These are phyloP conservation scores for Heliconius ethilla DNA, from an alignment of 2,888 invertebrate species.

Conservation along the genomic window DNA sequence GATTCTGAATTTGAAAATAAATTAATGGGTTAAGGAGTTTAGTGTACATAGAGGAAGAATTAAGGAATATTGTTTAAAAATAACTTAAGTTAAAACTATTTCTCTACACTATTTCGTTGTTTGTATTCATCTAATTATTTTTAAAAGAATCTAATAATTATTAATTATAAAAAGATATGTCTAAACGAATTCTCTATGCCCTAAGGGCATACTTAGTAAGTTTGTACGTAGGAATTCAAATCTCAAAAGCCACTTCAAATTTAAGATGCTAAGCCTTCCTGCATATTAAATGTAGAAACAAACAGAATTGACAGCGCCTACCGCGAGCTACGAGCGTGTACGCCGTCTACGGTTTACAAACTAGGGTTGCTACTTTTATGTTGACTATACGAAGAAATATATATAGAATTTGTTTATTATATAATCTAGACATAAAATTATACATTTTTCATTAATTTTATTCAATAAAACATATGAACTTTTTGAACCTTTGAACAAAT, in stretches of 20 bases:
- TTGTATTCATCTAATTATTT: background rate
- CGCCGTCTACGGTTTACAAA: slow-evolving; percentile 42
- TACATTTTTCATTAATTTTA: background rate
- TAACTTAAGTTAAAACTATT: too few species aligned
- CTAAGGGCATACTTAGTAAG: slow-evolving; percentile 8
- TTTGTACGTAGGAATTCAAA: slow-evolving; percentile 26
- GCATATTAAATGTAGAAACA: slow-evolving; percentile 65
- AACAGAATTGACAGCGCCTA: slow-evolving; percentile 56
- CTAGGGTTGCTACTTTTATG: slow-evolving; percentile 1
- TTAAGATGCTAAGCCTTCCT: slow-evolving; percentile 51
- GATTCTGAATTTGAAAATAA: too few species aligned
- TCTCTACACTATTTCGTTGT: too few species aligned
- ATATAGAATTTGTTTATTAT: background rate
- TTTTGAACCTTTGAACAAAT: too few species aligned
- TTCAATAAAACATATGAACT: background rate
- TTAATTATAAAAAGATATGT: background rate
- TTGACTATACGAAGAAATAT: background rate
- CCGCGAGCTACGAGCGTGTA: slow-evolving; percentile 45
- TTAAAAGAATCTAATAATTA: background rate
- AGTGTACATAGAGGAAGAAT: too few species aligned
- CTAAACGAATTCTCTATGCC: background rate
- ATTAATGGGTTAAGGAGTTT: too few species aligned
- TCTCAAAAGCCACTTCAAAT: slow-evolving; percentile 36
- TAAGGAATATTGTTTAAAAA: too few species aligned
- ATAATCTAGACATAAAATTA: background rate